These are phyloP conservation scores for Drosophila neutralis DNA, from an alignment of 2,888 invertebrate genomes.

Conservation along the genomic window DNA sequence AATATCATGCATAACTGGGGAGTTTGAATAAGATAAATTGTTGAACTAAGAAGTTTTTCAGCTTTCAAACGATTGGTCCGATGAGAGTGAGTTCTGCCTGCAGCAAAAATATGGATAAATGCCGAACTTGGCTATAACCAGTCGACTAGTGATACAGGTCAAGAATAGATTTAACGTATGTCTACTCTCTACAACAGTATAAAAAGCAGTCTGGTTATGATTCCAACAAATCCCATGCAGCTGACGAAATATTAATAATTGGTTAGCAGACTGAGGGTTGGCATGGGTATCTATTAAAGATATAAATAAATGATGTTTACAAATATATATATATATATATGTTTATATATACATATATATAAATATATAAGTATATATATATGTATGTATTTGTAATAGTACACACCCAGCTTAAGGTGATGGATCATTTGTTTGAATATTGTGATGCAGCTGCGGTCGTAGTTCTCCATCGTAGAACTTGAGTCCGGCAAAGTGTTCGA, in stretches of 20 bases:
- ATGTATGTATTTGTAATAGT: not conserved
- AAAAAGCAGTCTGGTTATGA: not conserved
- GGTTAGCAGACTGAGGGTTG: not conserved
- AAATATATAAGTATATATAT: not conserved
- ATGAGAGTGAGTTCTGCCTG: not conserved
- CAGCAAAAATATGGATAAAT: not conserved
- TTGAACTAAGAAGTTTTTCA: not conserved
- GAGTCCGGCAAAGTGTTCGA: conserved; percentile 95
- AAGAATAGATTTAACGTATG: not conserved
- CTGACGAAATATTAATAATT: not conserved
- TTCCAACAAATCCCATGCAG: not conserved
- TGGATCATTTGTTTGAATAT: not conserved
- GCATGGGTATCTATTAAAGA: not conserved
- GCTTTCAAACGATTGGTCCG: not conserved
- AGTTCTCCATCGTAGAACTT: conserved; percentile 93
- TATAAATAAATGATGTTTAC: not conserved
- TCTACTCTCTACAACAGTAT: not conserved
- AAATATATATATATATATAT: too few species aligned
- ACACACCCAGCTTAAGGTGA: not conserved
- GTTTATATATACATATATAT: not conserved
- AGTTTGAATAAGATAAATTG: not conserved
- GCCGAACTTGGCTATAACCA: not conserved
- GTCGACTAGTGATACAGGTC: not conserved
- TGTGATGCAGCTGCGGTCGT: conserved; percentile 83
- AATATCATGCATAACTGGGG: not conserved